phyloP scores from a whole-genome alignment of 53 echinoderm and acorn worm species.

The Echinarachnius parma region DNA sequence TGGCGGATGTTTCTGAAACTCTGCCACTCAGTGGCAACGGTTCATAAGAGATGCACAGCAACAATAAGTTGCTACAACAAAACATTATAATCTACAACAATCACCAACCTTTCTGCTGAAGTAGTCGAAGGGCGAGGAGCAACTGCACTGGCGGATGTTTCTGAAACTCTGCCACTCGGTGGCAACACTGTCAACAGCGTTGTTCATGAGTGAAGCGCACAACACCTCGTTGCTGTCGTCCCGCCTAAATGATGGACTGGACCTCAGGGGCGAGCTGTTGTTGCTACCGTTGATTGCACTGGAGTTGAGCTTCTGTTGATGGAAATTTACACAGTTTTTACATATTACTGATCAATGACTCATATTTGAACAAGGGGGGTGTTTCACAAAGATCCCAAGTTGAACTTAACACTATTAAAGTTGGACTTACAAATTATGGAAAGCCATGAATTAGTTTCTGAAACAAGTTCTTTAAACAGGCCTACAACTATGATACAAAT shows the following conservation, averaged over 20 bases:
- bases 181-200: constrained; percentile 82
- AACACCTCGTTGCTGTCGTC: constrained; percentile 89
- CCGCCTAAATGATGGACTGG: constrained; percentile 48
- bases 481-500: too few relatives aligned
- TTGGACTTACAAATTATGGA: too few relatives aligned
- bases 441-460: too few relatives aligned
- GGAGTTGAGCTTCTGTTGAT: constrained; percentile 11
- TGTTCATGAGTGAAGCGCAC: constrained; percentile 67
- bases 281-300: constrained; percentile 37
- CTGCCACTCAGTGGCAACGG: constrained; percentile 78
- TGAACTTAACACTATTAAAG: too few relatives aligned
- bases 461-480: too few relatives aligned
- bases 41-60: constrained; percentile 65
- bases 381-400: too few relatives aligned
- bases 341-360: too few relatives aligned
- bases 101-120: constrained; percentile 90
- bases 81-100: too few relatives aligned
- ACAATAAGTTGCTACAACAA: too few relatives aligned
- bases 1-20: constrained; percentile 90
- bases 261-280: constrained; percentile 22
- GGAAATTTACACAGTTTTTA: neutral
- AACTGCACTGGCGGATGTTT: constrained; percentile 87
- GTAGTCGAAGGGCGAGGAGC: constrained; percentile 91
- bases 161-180: constrained; percentile 88
- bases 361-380: too few relatives aligned